Evolutionary conservation across 2,888 invertebrate genomes (phyloP), one percentile per base, ranked within the genome.

Genomic region (Melanostoma mellinum): DNA sequence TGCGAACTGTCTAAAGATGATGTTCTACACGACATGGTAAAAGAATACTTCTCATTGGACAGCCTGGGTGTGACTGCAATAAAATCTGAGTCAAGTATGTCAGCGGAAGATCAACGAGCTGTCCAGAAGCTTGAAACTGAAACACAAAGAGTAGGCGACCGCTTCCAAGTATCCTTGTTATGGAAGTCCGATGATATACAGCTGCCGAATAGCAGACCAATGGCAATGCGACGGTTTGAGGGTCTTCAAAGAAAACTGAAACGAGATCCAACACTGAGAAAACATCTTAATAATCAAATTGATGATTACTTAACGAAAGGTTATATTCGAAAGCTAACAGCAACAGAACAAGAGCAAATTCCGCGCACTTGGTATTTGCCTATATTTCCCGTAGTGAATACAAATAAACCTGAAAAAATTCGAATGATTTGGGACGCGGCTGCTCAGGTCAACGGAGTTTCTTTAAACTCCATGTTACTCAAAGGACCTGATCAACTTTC

Each of bases 41-140:
- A 67, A 32, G 42, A 53, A 3, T 67, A 35, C 30, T 67, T 67
- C 5, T 67, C 67, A 3, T 3, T 67, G 10, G 42, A 53, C 2
- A 67, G 67, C 10, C n/a, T 65, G 0, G 44, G 53, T 33, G n/a
- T 52, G 3, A 5, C n/a, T 3, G 4, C 52, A 8, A n/a, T 52
- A 36, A 10, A 55, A 55, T 36, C 53, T 10, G 10, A 55, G 10
- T 10, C 53, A 55, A 55, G 3, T 36, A 36, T 55, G 36, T 36
- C 53, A 55, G 2, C n/a, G 3, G 53, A 55, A 36, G 53, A 36
- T 10, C 35, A 10, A 55, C 36, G 36, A 35, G 52, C 52, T n/a
- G 9, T 52, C 33, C 52, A 52, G 3, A n/a, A n/a, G 9, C 33
- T 33, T n/a, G n/a, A n/a, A n/a, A n/a, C n/a, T n/a, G n/a, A n/a